Evolutionary conservation across 2,888 invertebrate species (phyloP), one percentile per base, ranked within the genome.

Genomic region (Drosophila paranaensis): DNA sequence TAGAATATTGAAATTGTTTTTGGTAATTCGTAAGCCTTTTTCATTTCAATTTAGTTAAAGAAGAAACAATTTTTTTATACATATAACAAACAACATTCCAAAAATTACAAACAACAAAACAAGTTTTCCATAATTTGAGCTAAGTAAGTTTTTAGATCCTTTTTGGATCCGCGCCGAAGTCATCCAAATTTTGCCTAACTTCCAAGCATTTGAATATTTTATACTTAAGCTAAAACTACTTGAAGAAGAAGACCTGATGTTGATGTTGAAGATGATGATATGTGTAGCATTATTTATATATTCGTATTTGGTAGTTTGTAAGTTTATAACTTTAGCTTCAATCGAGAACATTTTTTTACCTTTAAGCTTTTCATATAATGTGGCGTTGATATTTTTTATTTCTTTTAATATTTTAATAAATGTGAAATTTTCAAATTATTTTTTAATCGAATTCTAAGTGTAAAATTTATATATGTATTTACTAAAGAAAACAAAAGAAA

Each of bases 1-100:
- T 87, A 87, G 86, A 83, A 87, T 87, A 87, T 86, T 81, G 68
- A 79, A 87, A 90, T 87, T 90, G 75, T 89, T 90, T 85, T 78
- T 72, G 56, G 56, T 76, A 87, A 65, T 40, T 61, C 79, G 37
- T 78, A 81, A 79, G 70, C 53, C 1, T 8, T 65, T 70, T 67
- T 74, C 20, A 70, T 73, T 84, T 79, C 13, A 16, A 68, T 79
- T 83, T 86, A 72, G 84, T 74, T 74, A 70, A 70, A 25, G n/a
- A 74, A 70, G 16, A 54, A 77, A 54, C 14, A 46, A 67, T 60
- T 80, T 76, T 79, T 79, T 77, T 43, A 64, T 64, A 79, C n/a
- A n/a, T 20, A 33, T 30, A 2, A 27, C 27, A 27, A 40, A 40
- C n/a, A 39, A 60, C 27, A 46, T 72, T 74, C 57, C 50, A 77